Base-by-base conservation (phyloP, 1,140 invertebrate species). In the Drosophila serrata region DNA sequence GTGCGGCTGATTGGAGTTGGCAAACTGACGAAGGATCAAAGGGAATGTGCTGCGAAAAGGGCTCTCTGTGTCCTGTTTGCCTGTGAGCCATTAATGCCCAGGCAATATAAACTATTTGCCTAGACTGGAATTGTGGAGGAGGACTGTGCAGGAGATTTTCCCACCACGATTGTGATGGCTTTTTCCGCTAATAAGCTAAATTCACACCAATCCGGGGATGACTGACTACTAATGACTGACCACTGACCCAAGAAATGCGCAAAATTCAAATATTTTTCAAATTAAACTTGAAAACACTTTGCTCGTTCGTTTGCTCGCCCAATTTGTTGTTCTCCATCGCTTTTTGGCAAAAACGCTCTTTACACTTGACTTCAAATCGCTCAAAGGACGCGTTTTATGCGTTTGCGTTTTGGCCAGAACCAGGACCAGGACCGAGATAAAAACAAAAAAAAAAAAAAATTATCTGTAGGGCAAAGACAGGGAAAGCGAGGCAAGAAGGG, bases 261-360 rank as follows among this genome's bases (percentile, higher is more conserved):
- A 90, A 90, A 90, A 90, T 90, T 90, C 85, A 90, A 90, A 90
- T 90, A 90, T 90, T 90, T 88, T 79, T 69, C 78, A 90, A 90
- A 90, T 90, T 90, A 90, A 90, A 90, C 69, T 81, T 84, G 31
- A 88, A 87, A 86, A 87, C 63, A 88, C 80, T 80, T 87, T 67
- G 72, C 51, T 64, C 68, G 59, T 39, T 56, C 55, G 60, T 48
- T 48, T 58, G 56, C 60, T 42, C 24, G 39, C 42, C 22, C 57
- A 60, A 60, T 79, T 81, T 68, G 46, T 53, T 70, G 73, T 46
- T 65, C 68, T 65, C 27, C 69, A 57, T 72, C 51, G 61, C n/a
- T 86, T 59, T 80, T 86, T 65, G 78, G 63, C 69, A 90, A 81
- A 85, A 90, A 90, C 85, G 63, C 74, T 90, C 75, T 90, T 90